Percentiles rank a stretch among this genome's conserved stretches.
Conservation (phyloP, 2,113 vertebrate species). For the Lophura nycthemera region DNA sequence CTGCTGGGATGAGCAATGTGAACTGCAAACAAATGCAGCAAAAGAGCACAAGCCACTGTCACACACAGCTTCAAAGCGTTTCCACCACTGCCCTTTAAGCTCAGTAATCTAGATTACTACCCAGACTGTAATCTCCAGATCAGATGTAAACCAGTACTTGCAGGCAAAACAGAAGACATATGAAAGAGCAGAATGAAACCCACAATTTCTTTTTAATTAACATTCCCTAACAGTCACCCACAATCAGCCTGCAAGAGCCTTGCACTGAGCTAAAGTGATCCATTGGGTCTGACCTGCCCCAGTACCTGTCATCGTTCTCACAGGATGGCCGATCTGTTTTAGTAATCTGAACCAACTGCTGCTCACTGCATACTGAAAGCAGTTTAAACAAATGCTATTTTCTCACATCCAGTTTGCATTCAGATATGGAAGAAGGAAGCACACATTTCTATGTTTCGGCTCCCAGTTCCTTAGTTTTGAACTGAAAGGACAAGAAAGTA, state of each 20-base stretch:
- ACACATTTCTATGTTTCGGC: background rate
- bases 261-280: background rate
- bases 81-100: background rate
- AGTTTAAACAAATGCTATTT: background rate
- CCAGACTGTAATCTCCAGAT: background rate
- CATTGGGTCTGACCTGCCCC: background rate
- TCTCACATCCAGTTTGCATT: background rate
- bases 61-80: background rate
- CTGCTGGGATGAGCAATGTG: rapidly evolving
- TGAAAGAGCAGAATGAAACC: background rate
- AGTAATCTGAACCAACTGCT: background rate
- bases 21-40: background rate
- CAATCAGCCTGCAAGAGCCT: background rate
- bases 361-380: background rate
- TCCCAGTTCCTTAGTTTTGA: background rate
- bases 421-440: background rate
- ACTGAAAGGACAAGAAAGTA: background rate
- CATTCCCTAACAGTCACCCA: background rate
- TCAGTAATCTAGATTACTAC: background rate
- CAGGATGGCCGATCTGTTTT: background rate
- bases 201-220: background rate
- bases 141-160: background rate
- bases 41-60: background rate
- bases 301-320: background rate
- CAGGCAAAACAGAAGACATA: background rate